A percentile compares a stretch with the other conserved stretches of the same genome.
Conservation (phyloP, 2,113 vertebrate genomes). For the Pomatostomus ruficeps region DNA sequence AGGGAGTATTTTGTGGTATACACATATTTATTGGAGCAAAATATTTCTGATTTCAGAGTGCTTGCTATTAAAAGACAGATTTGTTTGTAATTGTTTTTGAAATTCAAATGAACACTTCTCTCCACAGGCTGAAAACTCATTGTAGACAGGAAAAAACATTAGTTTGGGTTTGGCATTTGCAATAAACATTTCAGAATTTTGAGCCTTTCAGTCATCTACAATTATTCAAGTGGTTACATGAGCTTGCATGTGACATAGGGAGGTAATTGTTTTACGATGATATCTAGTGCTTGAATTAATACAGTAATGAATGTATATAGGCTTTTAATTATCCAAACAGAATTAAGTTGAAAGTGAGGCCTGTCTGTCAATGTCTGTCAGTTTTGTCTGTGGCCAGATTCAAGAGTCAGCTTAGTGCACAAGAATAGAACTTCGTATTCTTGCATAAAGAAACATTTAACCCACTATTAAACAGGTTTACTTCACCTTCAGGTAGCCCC, state of each 20-base stretch:
- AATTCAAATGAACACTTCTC: background rate
- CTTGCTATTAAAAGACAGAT: background rate
- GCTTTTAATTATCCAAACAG: background rate
- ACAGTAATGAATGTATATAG: background rate
- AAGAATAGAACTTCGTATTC: background rate
- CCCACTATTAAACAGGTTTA: background rate
- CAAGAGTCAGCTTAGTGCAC: background rate
- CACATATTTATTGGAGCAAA: background rate
- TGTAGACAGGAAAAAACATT: background rate
- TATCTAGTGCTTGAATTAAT: background rate
- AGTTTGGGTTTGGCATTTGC: background rate
- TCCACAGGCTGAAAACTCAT: background rate
- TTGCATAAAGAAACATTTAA: background rate
- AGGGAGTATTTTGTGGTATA: background rate
- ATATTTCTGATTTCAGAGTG: background rate
- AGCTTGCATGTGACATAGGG: background rate
- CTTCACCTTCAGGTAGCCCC: background rate
- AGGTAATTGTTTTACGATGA: background rate
- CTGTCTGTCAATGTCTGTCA: background rate
- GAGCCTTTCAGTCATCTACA: background rate
- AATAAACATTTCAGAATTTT: background rate
- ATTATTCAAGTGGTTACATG: background rate
- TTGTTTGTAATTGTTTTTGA: background rate
- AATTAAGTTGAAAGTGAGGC: background rate
- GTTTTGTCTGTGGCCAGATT: background rate